phyloP scores from a whole-genome alignment of 2,797 vertebrate species.

The Alauda arvensis region DNA sequence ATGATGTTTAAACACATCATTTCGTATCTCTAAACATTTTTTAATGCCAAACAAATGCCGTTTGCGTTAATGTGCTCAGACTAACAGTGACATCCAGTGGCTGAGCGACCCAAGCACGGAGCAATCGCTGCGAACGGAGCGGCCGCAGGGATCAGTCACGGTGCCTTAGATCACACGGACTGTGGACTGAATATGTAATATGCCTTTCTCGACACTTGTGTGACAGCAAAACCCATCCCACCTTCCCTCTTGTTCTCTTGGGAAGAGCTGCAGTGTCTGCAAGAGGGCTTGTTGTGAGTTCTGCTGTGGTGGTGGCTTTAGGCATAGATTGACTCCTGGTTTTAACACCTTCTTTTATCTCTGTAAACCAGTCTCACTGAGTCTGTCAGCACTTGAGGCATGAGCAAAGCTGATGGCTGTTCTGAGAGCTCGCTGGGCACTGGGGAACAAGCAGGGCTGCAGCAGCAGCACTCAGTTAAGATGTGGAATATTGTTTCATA shows the following conservation, averaged over 20 bases:
- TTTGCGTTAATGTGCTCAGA: not conserved
- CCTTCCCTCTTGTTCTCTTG: not conserved
- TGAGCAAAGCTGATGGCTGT: not conserved
- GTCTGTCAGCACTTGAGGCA: not conserved
- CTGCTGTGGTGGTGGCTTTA: not conserved
- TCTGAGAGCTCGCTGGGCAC: not conserved
- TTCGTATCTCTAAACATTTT: not conserved
- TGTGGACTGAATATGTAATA: fast-evolving
- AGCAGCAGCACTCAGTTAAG: not conserved
- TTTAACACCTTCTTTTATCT: not conserved
- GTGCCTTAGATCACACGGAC: not conserved
- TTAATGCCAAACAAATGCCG: conserved; percentile 24
- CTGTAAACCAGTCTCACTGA: not conserved
- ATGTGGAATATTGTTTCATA: not conserved
- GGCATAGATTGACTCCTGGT: not conserved
- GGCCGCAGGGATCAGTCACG: fast-evolving
- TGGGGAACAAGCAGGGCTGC: not conserved
- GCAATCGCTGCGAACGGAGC: fast-evolving
- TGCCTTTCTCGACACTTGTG: not conserved
- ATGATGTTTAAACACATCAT: not conserved
- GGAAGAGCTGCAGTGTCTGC: not conserved
- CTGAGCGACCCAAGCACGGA: not conserved
- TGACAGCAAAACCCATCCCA: not conserved
- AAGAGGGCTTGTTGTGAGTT: not conserved
- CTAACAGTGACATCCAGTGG: conserved; percentile 61